Evolutionary conservation across 35 echinoderm and acorn worm species (phyloP), one percentile per base, ranked within the genome.

Genomic region (Nesometra sesokonis): DNA sequence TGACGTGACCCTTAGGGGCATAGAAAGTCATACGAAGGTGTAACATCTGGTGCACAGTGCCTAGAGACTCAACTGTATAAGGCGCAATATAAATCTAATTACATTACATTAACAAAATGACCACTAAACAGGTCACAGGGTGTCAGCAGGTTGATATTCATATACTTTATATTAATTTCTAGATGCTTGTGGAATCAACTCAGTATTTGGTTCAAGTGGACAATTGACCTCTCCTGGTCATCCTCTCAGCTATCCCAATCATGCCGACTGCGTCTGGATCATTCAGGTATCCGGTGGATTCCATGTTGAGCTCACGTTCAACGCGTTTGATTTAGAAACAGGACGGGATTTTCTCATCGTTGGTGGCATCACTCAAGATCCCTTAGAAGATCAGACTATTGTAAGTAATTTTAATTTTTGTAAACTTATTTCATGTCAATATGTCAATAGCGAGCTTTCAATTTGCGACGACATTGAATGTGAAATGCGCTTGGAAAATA

Each of bases 231-330:
- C 95, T 9, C 95, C 95, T n/a, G 80, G 86, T 36, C 89, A 86
- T 57, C 86, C 90, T 11, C 57, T 83, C 8, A 47, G n/a, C 21
- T 97, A 97, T 81, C 95, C 95, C 17, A 88, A 91, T 46, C 77
- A 89, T 27, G 92, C 92, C 0, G 92, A 97, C 40, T 97, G 95
- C 81, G 80, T 91, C 84, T 97, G 95, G 95, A 97, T 93, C 46
- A 89, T 97, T 76, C 95, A 97, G 67, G 84, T 89, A 11, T 86
- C 89, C 11, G 95, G 92, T 1, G 87, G 84, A 5, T 89, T 86
- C 77, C 85, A 83, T 32, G 86, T 97, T 78, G 85, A 89, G 19
- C 87, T 97, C 13, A 91, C 87, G 8, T 93, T 97, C 89, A 80
- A 84, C 30, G 77, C 37, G 0, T 93, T 97, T 77, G 77, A 89